Evolutionary conservation across 2,888 invertebrate genomes (phyloP).

Genomic region (Pollenia griseotomentosa): DNA sequence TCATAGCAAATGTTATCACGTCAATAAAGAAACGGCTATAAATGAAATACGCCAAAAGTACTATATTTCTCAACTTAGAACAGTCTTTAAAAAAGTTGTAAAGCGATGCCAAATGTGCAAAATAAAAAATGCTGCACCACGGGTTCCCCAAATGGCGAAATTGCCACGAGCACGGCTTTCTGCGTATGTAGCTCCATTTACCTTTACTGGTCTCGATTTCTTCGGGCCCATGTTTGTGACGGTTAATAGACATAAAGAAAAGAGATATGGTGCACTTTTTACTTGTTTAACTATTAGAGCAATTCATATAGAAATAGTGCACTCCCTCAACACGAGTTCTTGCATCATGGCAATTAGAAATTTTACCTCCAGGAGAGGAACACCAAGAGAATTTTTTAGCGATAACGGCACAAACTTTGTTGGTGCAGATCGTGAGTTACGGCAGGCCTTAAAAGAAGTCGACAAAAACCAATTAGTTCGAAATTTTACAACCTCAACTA

Average conservation of each 20-base stretch:
- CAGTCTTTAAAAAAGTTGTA: conserved; percentile 38
- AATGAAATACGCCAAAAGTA: conserved; percentile 66
- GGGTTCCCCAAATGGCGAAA: conserved; percentile 56
- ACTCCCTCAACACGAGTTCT: conserved; percentile 59
- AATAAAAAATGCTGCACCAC: conserved; percentile 56
- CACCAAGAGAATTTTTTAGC: conserved; percentile 51
- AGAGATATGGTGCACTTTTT: conserved; percentile 43
- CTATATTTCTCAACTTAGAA: conserved; percentile 57
- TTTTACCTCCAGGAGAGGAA: conserved; percentile 64
- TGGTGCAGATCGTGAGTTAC: conserved; percentile 65
- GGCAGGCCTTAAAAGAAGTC: conserved; percentile 53
- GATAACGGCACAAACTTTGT: conserved; percentile 74
- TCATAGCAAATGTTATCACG: conserved; percentile 37
- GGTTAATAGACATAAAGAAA: conserved; percentile 39
- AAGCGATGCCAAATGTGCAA: conserved; percentile 65
- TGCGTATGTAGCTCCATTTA: conserved; percentile 24
- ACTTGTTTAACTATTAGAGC: conserved; percentile 48
- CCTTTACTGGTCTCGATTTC: conserved; percentile 33
- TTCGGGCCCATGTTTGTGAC: conserved; percentile 46
- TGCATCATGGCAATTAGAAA: conserved; percentile 69
- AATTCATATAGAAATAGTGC: conserved; percentile 56
- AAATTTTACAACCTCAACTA: conserved; percentile 38
- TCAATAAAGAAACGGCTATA: conserved; percentile 58
- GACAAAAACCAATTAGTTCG: conserved; percentile 56
- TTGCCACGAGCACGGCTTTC: conserved; percentile 43